Conservation (phyloP, 2,888 invertebrate genomes). For the Ormyrus labotus region DNA sequence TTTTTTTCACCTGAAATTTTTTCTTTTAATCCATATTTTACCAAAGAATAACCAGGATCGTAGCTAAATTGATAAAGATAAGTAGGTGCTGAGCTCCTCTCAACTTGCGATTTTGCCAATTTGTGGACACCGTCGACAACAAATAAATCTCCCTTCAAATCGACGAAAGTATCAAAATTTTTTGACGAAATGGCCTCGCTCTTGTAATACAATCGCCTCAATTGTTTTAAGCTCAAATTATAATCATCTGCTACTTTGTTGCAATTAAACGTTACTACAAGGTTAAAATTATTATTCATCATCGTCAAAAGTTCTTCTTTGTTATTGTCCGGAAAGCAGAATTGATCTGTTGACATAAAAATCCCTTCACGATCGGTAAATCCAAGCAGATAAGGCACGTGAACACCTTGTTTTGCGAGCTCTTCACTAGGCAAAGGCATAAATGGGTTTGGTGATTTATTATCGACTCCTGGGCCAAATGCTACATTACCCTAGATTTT, state of each 20-base stretch:
- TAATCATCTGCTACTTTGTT: constrained; percentile 38
- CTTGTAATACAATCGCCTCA: constrained; percentile 64
- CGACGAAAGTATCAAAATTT: constrained; percentile 75
- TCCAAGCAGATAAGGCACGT: constrained; percentile 32
- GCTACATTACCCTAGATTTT: too few species aligned
- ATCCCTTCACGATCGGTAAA: constrained; percentile 12
- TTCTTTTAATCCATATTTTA: constrained; percentile 46
- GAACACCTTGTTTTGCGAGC: neutral
- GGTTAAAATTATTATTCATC: neutral
- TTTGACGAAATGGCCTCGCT: constrained; percentile 48
- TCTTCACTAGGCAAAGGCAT: constrained; percentile 17
- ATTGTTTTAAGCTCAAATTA: constrained; percentile 56
- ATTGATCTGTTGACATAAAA: constrained; percentile 4
- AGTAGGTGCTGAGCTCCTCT: constrained; percentile 74
- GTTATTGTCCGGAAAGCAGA: neutral
- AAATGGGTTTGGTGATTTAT: constrained; percentile 32
- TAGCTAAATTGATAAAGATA: constrained; percentile 80
- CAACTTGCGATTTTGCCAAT: constrained; percentile 73
- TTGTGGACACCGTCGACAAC: constrained; percentile 76
- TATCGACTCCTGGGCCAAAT: constrained; percentile 15
- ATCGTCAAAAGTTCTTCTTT: neutral
- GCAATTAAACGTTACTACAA: constrained; percentile 13
- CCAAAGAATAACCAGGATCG: constrained; percentile 56
- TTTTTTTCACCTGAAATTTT: constrained; percentile 59
- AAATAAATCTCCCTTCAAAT: constrained; percentile 78